Base-by-base conservation (phyloP, 2,888 invertebrate species). In the Xanthostigma xanthostigma region DNA sequence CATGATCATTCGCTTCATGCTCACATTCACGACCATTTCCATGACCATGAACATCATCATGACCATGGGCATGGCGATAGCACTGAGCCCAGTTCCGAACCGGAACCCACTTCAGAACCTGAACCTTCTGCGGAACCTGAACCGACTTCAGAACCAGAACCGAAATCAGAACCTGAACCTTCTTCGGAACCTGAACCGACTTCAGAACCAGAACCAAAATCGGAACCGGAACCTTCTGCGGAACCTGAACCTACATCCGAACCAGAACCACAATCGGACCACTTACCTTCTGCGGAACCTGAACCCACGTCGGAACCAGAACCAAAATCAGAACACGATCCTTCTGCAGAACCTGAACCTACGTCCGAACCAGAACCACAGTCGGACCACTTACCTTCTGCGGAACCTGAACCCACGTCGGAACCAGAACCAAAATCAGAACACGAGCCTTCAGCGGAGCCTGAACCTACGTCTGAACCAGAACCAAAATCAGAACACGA, bases 31-130 rank as follows among this genome's bases (percentile, higher is more conserved):
- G 50, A 60, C 65, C 59, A 48, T 46, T 44, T 47, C 40, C 54
- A 46, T 53, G 64, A 63, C 45, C 62, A 58, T 44, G 50, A 62
- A 64, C 58, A 50, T 46, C 45, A 50, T 50, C 50, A 43, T 53
- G 66, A 63, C 44, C 61, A 58, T 48, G 44, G 57, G 9, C 54
- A 58, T 38, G 52, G 52, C 49, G n/a, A n/a, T 4, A 3, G 4
- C 4, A 17, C 17, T n/a, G 54, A 55, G 49, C 51, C 45, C 8
- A 6, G 49, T 45, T 50, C 62, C 2, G 59, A 59, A 51, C 57
- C 64, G 5, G 59, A 62, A 51, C 57, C 65, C 9, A 50, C 54
- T 41, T 51, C 62, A 1, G 62, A 65, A 54, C 62, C 64, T 1
- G 54, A 52, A 38, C 52, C 53, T 4, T 42, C 17, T 17, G 4